phyloP scores from a whole-genome alignment of 2,797 vertebrate species.

The Geotrypetes seraphini region DNA sequence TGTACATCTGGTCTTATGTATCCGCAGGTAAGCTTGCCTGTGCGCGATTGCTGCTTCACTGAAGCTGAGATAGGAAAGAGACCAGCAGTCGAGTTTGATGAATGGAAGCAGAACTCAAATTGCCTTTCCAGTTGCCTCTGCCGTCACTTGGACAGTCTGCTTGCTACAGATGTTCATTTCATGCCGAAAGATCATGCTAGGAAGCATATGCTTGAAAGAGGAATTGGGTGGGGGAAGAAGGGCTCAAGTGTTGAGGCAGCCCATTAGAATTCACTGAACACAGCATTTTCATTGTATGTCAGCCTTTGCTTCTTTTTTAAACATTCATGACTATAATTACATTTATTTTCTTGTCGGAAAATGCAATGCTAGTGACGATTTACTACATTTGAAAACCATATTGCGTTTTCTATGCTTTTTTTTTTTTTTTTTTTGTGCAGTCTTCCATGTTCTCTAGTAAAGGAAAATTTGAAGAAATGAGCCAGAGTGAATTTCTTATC shows the following conservation, averaged over 20 bases:
- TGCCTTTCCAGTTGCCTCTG: not conserved
- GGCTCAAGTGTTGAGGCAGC: too few relatives aligned
- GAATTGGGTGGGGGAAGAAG: too few relatives aligned
- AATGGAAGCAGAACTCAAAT: not conserved
- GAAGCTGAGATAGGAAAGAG: too few relatives aligned
- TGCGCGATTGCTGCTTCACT: too few relatives aligned
- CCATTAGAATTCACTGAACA: conserved; percentile 40
- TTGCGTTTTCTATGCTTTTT: too few relatives aligned
- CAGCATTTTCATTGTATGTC: conserved; percentile 45
- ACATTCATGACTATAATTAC: conserved; percentile 54
- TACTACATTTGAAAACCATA: conserved; percentile 42
- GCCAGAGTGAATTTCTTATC: too few relatives aligned
- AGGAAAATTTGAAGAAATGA: too few relatives aligned
- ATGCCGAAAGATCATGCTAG: conserved; percentile 31
- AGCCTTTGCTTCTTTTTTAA: conserved; percentile 53
- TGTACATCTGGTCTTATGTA: too few relatives aligned
- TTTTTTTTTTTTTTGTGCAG: too few relatives aligned
- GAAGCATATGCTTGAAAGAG: conserved; percentile 22
- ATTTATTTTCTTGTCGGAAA: conserved; percentile 59
- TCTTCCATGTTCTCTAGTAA: too few relatives aligned
- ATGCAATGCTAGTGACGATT: conserved; percentile 60
- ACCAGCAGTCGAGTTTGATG: not conserved
- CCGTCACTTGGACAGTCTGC: conserved; percentile 10
- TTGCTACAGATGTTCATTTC: conserved; percentile 44
- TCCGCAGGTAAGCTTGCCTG: too few relatives aligned